Evolutionary conservation across 2,888 invertebrate genomes (phyloP).

Genomic region (Cosmia trapezina): DNA sequence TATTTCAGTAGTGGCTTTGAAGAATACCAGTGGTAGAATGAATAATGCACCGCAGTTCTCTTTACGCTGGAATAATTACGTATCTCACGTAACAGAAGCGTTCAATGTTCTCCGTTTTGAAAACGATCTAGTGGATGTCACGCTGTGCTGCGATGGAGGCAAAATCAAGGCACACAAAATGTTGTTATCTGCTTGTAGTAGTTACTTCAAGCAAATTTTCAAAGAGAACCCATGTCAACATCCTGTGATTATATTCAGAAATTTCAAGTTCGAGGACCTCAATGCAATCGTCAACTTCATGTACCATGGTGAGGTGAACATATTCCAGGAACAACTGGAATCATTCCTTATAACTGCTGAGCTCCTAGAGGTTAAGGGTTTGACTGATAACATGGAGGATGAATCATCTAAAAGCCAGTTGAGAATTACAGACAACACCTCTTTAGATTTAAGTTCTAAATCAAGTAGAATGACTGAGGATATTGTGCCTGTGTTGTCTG

Average conservation of each 20-base stretch:
- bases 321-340: constrained; percentile 94
- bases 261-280: constrained; percentile 94
- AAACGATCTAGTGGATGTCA: constrained; percentile 95
- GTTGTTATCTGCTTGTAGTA: constrained; percentile 95
- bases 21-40: constrained; percentile 72
- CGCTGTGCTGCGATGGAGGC: constrained; percentile 95
- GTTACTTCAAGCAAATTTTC: constrained; percentile 93
- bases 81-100: constrained; percentile 94
- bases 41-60: constrained; percentile 95
- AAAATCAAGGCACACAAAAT: constrained; percentile 96
- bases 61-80: constrained; percentile 96
- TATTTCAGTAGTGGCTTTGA: constrained; percentile 32
- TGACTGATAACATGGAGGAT: constrained; percentile 91
- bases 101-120: constrained; percentile 93
- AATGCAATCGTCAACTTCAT: constrained; percentile 95
- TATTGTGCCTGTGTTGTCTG: constrained; percentile 76
- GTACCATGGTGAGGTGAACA: constrained; percentile 96
- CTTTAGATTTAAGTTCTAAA: constrained; percentile 86
- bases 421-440: constrained; percentile 79
- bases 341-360: constrained; percentile 95
- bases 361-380: constrained; percentile 93
- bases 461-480: constrained; percentile 79
- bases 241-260: constrained; percentile 95
- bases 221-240: constrained; percentile 95
- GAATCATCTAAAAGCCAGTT: constrained; percentile 81